Percentiles rank a stretch among this genome's conserved stretches.
These are phyloP conservation scores for Sinocyclocheilus anshuiensis DNA, from an alignment of 2,113 vertebrate genomes.

Conservation along the genomic window DNA sequence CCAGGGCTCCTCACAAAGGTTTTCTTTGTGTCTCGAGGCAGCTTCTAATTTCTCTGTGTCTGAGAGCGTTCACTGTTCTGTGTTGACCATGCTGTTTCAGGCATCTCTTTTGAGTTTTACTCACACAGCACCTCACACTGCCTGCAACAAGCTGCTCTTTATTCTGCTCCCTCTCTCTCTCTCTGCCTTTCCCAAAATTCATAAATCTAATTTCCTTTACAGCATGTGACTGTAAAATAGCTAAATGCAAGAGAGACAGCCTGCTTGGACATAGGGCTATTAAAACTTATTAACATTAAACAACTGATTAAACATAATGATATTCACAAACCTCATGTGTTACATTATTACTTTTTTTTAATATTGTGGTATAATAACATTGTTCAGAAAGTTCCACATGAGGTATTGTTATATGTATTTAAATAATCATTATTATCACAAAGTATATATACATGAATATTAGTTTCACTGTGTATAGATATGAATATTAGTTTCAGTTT, in stretches of 20 bases:
- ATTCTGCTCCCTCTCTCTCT: neutral
- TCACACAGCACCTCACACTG: neutral
- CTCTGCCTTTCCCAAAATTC: slow-evolving; percentile 20
- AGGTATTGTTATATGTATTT: neutral
- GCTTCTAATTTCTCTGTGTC: slow-evolving; percentile 3
- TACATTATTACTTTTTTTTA: neutral
- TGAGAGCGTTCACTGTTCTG: slow-evolving; percentile 27
- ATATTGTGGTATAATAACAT: neutral
- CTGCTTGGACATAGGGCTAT: too few species aligned
- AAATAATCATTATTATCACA: neutral
- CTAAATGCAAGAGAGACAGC: neutral
- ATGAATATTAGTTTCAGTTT: too few species aligned
- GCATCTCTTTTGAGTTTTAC: slow-evolving; percentile 14
- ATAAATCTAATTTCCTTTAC: slow-evolving; percentile 35
- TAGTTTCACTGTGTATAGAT: too few species aligned
- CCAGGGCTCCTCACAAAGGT: neutral
- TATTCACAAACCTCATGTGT: too few species aligned
- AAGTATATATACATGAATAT: neutral
- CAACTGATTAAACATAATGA: too few species aligned
- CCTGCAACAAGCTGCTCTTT: slow-evolving; percentile 40
- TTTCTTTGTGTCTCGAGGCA: slow-evolving; percentile 12
- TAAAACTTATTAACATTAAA: neutral
- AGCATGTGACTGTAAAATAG: slow-evolving; percentile 36
- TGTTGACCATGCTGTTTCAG: neutral
- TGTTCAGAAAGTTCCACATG: neutral